phyloP scores from a whole-genome alignment of 1,140 invertebrate species.

The Frieseomelitta varia region DNA sequence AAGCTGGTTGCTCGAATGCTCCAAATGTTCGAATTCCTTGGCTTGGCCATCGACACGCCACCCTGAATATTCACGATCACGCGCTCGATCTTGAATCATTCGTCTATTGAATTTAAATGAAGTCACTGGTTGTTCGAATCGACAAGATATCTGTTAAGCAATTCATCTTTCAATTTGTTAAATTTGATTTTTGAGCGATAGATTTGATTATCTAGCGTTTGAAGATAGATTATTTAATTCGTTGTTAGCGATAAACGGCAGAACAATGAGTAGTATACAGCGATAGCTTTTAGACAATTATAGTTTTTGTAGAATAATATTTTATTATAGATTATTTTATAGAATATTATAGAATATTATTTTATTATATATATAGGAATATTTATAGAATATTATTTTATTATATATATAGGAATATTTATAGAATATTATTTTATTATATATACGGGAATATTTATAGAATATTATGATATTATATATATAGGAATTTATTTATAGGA shows the following conservation, averaged over 20 bases:
- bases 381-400: no score
- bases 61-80: neutral
- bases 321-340: no score
- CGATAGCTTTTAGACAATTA: neutral
- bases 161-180: neutral
- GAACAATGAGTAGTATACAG: neutral
- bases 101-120: neutral
- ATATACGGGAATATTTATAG: no score
- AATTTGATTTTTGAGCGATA: neutral
- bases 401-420: no score
- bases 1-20: neutral
- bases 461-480: no score
- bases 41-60: neutral
- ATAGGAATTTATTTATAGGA: no score
- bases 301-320: no score
- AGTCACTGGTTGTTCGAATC: neutral
- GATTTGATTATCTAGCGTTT: no score
- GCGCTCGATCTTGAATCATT: neutral
- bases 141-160: neutral
- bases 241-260: neutral
- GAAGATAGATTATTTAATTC: neutral
- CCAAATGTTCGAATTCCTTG: constrained; percentile 3
- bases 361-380: no score
- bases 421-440: no score
- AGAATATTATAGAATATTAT: no score